phyloP scores from a whole-genome alignment of 1,140 invertebrate genomes.

The Scylla paramamosain region DNA sequence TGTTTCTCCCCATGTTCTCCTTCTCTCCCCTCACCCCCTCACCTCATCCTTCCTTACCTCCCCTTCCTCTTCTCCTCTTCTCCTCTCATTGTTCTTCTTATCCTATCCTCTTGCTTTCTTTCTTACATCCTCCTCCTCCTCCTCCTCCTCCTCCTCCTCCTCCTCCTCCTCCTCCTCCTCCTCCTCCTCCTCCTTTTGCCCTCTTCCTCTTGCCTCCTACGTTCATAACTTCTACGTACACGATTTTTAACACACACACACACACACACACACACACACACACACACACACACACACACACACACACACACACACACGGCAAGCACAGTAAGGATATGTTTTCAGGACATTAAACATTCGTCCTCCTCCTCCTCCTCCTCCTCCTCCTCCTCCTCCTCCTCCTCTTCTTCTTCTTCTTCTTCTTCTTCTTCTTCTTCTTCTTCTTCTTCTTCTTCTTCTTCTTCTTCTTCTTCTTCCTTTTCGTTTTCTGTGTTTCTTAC shows the following conservation, averaged over 20 bases:
- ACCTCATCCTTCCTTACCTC: too few relatives aligned
- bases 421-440: neutral
- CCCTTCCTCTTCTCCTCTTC: neutral
- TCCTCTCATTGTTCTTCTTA: neutral
- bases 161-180: neutral
- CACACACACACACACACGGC: too few relatives aligned
- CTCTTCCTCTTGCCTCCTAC: neutral
- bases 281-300: too few relatives aligned
- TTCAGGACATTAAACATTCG: neutral
- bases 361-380: conserved; percentile 1
- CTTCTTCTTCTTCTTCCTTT: neutral
- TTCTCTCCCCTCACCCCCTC: neutral
- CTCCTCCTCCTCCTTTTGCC: neutral
- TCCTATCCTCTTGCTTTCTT: neutral
- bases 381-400: neutral
- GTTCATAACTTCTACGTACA: too few relatives aligned
- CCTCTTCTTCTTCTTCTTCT: neutral
- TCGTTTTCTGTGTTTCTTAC: too few relatives aligned
- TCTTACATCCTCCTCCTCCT: neutral
- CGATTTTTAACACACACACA: neutral
- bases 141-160: neutral
- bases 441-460: neutral
- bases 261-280: too few relatives aligned
- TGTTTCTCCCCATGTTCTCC: neutral
- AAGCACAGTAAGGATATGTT: neutral